Evolutionary conservation across 2,113 vertebrate species (phyloP), one percentile per base, ranked within the genome.

Genomic region (Vidua chalybeata): DNA sequence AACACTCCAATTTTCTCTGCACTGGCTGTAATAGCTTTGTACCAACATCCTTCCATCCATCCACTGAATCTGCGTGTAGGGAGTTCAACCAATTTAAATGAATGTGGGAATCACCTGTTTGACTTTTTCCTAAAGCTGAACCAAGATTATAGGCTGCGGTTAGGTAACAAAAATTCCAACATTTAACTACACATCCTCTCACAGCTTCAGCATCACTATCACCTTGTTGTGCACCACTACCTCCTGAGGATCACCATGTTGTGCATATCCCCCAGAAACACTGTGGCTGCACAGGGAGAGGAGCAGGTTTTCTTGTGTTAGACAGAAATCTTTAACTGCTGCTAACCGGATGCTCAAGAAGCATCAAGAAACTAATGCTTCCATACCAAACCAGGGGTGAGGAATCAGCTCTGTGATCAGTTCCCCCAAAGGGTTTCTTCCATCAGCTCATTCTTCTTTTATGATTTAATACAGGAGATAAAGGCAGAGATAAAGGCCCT

Each of bases 161-260:
- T 21, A 55, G 22, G 18, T 63, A 67, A 39, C 43, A 55, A 84
- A 87, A 82, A 63, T 18, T 43, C 39, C 11, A 58, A 7, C 16
- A 31, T 59, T 71, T 52, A 45, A 46, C 33, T 63, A 15, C 3
- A 2, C 20, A 17, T 22, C 19, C 4, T 23, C 58, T 72, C 1
- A 2, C 37, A 59, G 49, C 35, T 54, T 51, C 63, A 64, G 35
- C 84, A 68, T 23, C 56, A 13, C 26, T 7, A 20, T 41, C 35
- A 12, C 41, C 27, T 28, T 0, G 0, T 3, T 3, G 0, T 61
- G 37, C 71, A 49, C 41, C 51, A 11, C 39, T 11, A 1, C 14
- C 49, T 1, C 0, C 16, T 1, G 0, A 23, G 21, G 24, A 9
- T 56, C 46, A 15, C 41, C 15, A 6, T 1, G 4, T 33, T 0